Evolutionary conservation across 2,113 vertebrate genomes (phyloP).

Genomic region (Riparia riparia): DNA sequence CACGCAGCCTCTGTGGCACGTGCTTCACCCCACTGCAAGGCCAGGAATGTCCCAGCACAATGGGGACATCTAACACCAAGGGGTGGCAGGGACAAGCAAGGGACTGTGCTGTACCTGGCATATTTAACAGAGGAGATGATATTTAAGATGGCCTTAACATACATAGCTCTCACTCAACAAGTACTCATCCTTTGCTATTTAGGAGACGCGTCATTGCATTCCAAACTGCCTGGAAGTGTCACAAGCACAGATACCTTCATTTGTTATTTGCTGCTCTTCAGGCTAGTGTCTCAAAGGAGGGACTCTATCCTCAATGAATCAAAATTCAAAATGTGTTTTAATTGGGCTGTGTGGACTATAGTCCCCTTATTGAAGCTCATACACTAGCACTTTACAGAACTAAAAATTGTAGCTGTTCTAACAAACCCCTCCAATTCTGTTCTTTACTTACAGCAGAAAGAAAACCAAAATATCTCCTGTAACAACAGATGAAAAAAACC

Average conservation of each 20-base stretch:
- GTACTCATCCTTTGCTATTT: conserved; percentile 4
- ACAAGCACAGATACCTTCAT: background rate
- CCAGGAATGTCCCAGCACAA: background rate
- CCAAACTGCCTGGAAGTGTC: background rate
- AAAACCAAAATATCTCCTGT: background rate
- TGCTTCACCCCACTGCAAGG: background rate
- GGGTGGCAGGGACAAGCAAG: background rate
- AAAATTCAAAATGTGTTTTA: background rate
- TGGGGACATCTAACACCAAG: background rate
- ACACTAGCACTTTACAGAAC: background rate
- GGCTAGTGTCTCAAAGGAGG: background rate
- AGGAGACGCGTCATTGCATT: background rate
- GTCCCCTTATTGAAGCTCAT: background rate
- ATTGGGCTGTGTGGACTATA: rapidly evolving
- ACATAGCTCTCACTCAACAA: conserved; percentile 29
- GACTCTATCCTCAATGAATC: background rate
- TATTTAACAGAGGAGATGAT: background rate
- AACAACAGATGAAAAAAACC: background rate
- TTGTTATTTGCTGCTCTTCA: background rate
- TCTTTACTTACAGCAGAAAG: background rate
- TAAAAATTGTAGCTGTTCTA: background rate
- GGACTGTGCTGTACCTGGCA: background rate
- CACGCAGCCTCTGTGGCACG: rapidly evolving
- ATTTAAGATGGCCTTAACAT: background rate
- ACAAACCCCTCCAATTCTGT: background rate